Conservation (phyloP, 1,140 invertebrate species). For the silkworm (Bombyx mori) region DNA sequence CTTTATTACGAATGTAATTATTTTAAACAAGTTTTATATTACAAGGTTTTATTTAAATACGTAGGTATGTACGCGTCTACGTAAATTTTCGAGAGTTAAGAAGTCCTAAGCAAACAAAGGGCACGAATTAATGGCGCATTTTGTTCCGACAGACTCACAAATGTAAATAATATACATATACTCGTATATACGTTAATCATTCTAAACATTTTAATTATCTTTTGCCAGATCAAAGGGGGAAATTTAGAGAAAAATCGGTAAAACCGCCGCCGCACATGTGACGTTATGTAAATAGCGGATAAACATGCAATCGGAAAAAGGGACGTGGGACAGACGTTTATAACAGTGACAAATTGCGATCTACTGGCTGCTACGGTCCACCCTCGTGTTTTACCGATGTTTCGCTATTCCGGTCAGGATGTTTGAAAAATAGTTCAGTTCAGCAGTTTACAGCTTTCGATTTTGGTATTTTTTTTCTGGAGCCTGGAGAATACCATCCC, state of each 20-base stretch:
- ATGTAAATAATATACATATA: no score
- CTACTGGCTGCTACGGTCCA: not conserved
- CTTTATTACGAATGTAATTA: constrained; percentile 11
- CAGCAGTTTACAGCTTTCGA: no score
- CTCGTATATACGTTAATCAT: no score
- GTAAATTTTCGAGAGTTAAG: constrained; percentile 7
- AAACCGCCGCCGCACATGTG: no score
- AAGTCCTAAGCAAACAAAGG: constrained; percentile 16
- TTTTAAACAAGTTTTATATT: constrained; percentile 13
- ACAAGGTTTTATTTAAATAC: constrained; percentile 6
- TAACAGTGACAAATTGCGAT: constrained; percentile 7
- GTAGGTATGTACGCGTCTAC: constrained; percentile 1
- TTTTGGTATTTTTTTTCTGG: no score
- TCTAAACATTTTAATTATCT: no score
- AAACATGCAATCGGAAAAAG: not conserved
- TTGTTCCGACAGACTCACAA: no score
- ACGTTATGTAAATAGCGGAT: no score
- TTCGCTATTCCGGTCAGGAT: constrained; percentile 3
- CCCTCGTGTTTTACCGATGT: constrained; percentile 2
- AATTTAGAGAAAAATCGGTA: no score
- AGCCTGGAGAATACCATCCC: no score
- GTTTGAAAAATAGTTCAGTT: no score
- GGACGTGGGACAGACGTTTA: not conserved
- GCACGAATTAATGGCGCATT: not conserved
- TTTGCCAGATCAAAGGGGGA: no score